phyloP scores from a whole-genome alignment of 1,140 invertebrate species.

The Planococcus citri region DNA sequence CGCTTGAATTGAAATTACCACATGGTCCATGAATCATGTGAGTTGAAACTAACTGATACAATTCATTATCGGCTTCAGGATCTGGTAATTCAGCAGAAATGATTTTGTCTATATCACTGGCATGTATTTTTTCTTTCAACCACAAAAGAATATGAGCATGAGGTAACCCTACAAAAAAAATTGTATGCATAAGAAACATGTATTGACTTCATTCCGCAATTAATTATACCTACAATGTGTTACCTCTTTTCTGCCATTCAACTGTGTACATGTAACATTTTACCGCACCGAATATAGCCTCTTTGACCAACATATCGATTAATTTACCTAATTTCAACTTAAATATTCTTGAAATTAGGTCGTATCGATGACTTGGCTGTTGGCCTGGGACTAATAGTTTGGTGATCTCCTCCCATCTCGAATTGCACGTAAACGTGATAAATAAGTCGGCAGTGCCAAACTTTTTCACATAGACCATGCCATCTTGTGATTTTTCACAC shows the following conservation, averaged over 20 bases:
- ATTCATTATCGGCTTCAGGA: slow-evolving; percentile 32
- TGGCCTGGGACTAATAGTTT: slow-evolving; percentile 3
- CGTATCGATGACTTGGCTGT: background rate
- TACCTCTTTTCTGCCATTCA: slow-evolving; percentile 38
- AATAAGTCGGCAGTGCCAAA: slow-evolving; percentile 32
- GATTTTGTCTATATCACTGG: slow-evolving; percentile 37
- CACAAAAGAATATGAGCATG: slow-evolving; percentile 41
- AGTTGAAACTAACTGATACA: slow-evolving; percentile 34
- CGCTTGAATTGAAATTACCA: slow-evolving; percentile 35
- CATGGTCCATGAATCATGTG: slow-evolving; percentile 44
- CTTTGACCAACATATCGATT: slow-evolving; percentile 21
- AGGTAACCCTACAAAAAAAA: slow-evolving; percentile 26
- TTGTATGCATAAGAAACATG: background rate
- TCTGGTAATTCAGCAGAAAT: slow-evolving; percentile 43
- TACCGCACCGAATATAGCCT: slow-evolving; percentile 14
- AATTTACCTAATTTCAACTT: slow-evolving; percentile 20
- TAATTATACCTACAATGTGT: no score
- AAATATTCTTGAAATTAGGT: slow-evolving; percentile 22
- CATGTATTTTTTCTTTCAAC: slow-evolving; percentile 33
- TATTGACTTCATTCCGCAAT: no score
- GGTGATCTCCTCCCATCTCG: slow-evolving; percentile 14
- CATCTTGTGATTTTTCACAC: slow-evolving; percentile 37
- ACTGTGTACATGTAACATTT: slow-evolving; percentile 33
- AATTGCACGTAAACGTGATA: slow-evolving; percentile 25
- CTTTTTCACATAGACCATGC: slow-evolving; percentile 34